Percentiles rank a stretch among this genome's conserved stretches.
Conservation (phyloP, 2,888 invertebrate genomes). For the Erebia ligea region DNA sequence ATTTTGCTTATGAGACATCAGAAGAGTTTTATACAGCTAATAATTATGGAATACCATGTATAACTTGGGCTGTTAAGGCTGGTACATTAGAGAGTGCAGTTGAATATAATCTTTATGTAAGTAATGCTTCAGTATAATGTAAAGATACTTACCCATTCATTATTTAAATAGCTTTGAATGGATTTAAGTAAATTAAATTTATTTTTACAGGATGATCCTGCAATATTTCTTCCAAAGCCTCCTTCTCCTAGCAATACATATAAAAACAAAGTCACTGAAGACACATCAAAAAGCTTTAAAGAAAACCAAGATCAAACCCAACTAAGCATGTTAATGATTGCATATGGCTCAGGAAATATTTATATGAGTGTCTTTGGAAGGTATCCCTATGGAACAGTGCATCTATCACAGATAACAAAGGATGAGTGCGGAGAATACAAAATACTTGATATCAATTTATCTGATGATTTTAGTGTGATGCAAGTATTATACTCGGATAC, state of each 20-base stretch:
- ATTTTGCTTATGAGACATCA: slow-evolving; percentile 67
- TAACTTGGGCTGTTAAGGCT: slow-evolving; percentile 87
- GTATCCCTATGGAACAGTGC: slow-evolving; percentile 89
- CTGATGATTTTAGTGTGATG: slow-evolving; percentile 87
- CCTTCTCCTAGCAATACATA: slow-evolving; percentile 81
- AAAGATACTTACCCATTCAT: too few species aligned
- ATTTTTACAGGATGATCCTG: slow-evolving; percentile 71
- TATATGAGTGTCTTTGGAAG: slow-evolving; percentile 93
- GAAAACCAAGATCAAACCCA: slow-evolving; percentile 83
- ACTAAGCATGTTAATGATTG: slow-evolving; percentile 91
- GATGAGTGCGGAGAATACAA: slow-evolving; percentile 82
- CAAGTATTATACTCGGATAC: slow-evolving; percentile 85
- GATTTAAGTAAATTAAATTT: background rate
- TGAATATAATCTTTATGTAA: slow-evolving; percentile 75
- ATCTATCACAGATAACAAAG: slow-evolving; percentile 82
- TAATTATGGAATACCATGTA: slow-evolving; percentile 86
- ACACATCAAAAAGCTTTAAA: slow-evolving; percentile 83
- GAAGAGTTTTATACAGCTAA: slow-evolving; percentile 75
- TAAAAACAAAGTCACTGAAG: slow-evolving; percentile 78
- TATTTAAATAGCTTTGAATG: background rate
- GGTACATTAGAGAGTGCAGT: slow-evolving; percentile 73
- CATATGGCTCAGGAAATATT: slow-evolving; percentile 88
- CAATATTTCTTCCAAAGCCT: slow-evolving; percentile 82
- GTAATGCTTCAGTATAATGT: background rate
- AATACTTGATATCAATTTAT: slow-evolving; percentile 86